phyloP scores from a whole-genome alignment of 2,113 vertebrate species.

The Sprattus sprattus region DNA sequence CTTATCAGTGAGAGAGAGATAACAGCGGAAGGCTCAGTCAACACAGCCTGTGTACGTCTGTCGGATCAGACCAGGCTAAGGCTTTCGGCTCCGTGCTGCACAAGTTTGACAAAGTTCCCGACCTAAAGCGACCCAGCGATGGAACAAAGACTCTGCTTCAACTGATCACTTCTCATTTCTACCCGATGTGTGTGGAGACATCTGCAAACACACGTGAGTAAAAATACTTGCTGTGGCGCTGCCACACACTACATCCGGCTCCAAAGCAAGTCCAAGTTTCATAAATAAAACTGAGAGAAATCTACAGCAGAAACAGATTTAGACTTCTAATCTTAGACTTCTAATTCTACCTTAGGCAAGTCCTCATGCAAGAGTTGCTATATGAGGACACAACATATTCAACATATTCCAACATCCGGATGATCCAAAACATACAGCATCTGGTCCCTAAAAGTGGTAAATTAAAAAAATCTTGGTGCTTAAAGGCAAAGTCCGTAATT shows the following conservation, averaged over 20 bases:
- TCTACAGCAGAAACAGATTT: not conserved
- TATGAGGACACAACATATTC: not conserved
- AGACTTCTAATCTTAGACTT: not conserved
- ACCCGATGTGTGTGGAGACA: not conserved
- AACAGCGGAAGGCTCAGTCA: not conserved
- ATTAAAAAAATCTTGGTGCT: not conserved
- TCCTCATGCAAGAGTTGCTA: not conserved
- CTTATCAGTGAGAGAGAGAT: not conserved
- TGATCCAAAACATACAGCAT: not conserved
- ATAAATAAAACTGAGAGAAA: not conserved
- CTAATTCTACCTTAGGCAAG: not conserved
- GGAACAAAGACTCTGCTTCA: not conserved
- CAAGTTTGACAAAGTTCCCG: not conserved
- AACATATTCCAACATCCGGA: not conserved
- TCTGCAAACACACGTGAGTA: not conserved
- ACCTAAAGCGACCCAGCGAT: not conserved
- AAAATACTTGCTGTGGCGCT: not conserved
- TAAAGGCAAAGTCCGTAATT: not conserved
- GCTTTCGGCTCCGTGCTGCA: not conserved
- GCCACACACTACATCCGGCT: not conserved
- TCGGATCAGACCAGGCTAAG: not conserved
- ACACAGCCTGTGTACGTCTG: not conserved
- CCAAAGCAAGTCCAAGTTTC: not conserved
- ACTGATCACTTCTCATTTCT: not conserved
- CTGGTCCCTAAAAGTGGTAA: not conserved